Conservation (phyloP, 2,797 vertebrate species). For the Acridotheres tristis region DNA sequence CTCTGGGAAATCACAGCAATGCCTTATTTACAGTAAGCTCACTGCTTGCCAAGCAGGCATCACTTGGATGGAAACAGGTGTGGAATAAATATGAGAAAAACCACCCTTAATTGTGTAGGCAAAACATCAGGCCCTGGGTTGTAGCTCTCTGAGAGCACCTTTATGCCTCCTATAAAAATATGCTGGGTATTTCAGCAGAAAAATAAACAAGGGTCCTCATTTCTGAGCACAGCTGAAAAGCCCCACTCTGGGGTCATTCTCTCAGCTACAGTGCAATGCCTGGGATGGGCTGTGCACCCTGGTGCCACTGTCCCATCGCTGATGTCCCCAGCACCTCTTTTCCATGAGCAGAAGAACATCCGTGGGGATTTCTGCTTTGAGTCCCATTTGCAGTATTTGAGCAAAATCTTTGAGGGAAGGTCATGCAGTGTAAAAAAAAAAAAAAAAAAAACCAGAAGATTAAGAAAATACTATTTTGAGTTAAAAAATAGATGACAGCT, state of each 20-base stretch:
- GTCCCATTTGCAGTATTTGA: background rate
- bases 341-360: fast-evolving
- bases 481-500: background rate
- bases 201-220: background rate
- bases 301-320: background rate
- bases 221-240: background rate
- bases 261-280: background rate
- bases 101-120: background rate
- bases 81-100: background rate
- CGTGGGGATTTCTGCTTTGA: background rate
- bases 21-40: background rate
- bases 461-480: background rate
- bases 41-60: background rate
- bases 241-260: background rate
- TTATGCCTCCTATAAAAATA: background rate
- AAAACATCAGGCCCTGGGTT: background rate
- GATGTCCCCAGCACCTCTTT: background rate
- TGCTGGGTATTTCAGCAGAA: background rate
- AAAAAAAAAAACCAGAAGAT: background rate
- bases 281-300: background rate
- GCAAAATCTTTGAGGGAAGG: background rate
- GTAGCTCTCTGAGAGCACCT: background rate
- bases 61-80: background rate
- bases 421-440: background rate
- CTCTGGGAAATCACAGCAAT: background rate